Percentiles rank a stretch among this genome's conserved stretches.
Evolutionary conservation across 2,113 vertebrate genomes (phyloP).

Genomic region (Rhinopithecus roxellana): DNA sequence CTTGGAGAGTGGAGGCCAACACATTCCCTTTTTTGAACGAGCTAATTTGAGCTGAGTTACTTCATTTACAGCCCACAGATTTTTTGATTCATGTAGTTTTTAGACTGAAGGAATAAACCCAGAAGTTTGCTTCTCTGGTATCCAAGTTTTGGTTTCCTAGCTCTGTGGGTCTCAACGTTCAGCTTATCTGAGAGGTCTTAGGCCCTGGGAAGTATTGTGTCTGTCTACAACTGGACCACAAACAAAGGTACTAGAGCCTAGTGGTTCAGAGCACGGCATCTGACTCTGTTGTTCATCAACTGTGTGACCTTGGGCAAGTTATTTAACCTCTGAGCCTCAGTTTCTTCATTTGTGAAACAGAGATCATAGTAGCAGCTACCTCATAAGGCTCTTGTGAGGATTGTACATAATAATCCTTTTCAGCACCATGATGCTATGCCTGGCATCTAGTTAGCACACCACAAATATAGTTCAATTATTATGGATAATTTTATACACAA

Average conservation of each 20-base stretch:
- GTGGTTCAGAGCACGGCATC: neutral
- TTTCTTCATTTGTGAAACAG: slow-evolving; percentile 4
- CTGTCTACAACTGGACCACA: neutral
- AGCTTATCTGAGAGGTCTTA: neutral
- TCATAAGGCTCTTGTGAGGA: neutral
- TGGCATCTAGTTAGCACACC: neutral
- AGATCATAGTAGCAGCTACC: neutral
- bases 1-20: neutral
- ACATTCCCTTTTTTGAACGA: neutral
- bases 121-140: neutral
- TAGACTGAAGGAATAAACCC: neutral
- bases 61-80: neutral
- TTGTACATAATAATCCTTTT: neutral
- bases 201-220: neutral
- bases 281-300: neutral
- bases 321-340: neutral
- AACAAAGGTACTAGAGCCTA: neutral
- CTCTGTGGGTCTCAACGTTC: neutral
- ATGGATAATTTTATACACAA: neutral
- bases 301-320: neutral
- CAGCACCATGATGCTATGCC: neutral
- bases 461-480: neutral
- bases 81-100: neutral
- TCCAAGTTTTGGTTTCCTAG: neutral
- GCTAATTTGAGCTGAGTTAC: neutral